Evolutionary conservation across 2,888 invertebrate genomes (phyloP).

Genomic region (Mimachlamys varia): DNA sequence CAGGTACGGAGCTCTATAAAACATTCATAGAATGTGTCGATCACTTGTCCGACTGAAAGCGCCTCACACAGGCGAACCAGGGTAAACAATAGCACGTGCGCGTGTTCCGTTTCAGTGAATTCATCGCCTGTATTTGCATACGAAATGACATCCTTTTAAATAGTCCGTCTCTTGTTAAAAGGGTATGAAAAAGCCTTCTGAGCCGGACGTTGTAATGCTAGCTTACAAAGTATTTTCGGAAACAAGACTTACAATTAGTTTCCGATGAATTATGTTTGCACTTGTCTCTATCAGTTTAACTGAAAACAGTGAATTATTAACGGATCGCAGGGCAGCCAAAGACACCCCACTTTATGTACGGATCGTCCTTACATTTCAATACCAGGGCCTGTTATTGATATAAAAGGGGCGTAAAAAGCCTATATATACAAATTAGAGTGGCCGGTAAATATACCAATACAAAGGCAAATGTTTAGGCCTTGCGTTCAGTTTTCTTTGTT

Average conservation of each 20-base stretch:
- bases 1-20: background rate
- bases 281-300: background rate
- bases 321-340: background rate
- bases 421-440: background rate
- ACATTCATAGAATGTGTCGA: slow-evolving; percentile 26
- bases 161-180: slow-evolving; percentile 17
- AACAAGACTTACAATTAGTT: background rate
- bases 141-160: slow-evolving; percentile 31
- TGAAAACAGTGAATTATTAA: slow-evolving; percentile 28
- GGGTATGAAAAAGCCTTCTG: background rate
- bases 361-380: background rate
- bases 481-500: background rate
- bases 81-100: slow-evolving; percentile 31
- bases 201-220: background rate
- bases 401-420: background rate
- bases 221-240: slow-evolving; percentile 31
- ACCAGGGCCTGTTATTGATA: background rate
- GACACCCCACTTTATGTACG: background rate
- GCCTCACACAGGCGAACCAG: background rate
- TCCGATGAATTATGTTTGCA: background rate
- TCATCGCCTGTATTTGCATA: slow-evolving; percentile 9
- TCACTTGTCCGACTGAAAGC: background rate
- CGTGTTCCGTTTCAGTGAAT: background rate
- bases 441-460: background rate
- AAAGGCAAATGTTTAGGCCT: background rate